Base-by-base conservation (phyloP, 2,113 vertebrate species). In the Oreotrochilus melanogaster region DNA sequence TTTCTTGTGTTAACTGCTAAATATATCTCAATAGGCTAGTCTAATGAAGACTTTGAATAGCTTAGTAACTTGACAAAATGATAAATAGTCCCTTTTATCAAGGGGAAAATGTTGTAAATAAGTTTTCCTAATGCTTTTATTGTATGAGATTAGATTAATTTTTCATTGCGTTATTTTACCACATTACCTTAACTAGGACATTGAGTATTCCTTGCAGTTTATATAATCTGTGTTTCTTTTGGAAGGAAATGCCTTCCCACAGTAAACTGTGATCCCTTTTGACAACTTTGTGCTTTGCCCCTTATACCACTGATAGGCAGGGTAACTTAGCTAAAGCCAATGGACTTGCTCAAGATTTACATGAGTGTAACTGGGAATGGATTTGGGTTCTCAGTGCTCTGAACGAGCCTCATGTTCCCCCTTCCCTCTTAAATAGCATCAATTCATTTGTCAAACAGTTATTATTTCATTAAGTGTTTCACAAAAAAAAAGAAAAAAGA, bases 121-220 rank as follows among this genome's bases (percentile, higher is more conserved):
- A 83, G 73, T 64, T 83, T 81, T 92, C 82, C 71, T 91, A 91
- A 86, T 85, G 84, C 57, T 75, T 93, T 89, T 93, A 86, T 95
- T 96, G 88, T 92, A 83, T 94, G 88, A 93, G 93, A 92, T 94
- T 94, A 88, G 66, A 96, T 97, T 95, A 97, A 95, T 96, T 97
- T 97, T 97, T 96, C 88, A 97, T 95, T 94, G 75, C 6, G 87
- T 76, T 79, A 62, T 96, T 74, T 35, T 93, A 94, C 24, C 54
- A 62, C 54, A 79, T 93, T 95, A 87, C 64, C 70, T 86, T 62
- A 86, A 93, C 72, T 93, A 88, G 75, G 89, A 73, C 82, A 90
- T 33, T 65, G 60, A 62, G 37, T 83, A 67, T 84, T 83, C 19
- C 82, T 78, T 33, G 39, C 15, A 23, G 33, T 91, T 89, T 71